Conservation (phyloP, 2,113 vertebrate species). For the Brevimyrus niger region DNA sequence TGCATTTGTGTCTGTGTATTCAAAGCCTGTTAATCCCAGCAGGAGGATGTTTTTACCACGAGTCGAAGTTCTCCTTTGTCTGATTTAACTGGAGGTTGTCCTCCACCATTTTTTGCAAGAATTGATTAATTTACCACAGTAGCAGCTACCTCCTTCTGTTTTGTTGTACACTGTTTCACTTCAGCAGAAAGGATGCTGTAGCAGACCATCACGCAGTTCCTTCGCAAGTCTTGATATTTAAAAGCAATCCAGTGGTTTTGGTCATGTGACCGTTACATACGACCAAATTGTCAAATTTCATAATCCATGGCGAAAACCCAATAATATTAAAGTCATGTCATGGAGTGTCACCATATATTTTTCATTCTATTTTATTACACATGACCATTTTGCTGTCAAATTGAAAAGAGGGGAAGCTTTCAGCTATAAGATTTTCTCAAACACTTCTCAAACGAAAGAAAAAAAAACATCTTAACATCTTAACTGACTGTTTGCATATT, state of each 20-base stretch:
- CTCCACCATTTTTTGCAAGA: not conserved
- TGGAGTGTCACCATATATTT: not conserved
- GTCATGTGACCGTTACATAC: not conserved
- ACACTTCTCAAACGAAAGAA: not conserved
- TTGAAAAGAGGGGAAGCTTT: not conserved
- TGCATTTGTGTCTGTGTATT: not conserved
- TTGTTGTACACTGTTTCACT: not conserved
- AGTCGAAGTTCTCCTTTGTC: not conserved
- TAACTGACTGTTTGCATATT: not conserved
- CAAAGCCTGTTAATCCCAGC: not conserved
- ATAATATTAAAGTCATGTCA: not conserved
- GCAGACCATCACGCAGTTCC: not conserved
- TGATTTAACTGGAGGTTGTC: not conserved
- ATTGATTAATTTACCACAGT: conserved; percentile 2
- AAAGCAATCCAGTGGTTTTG: not conserved
- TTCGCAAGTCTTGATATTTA: not conserved
- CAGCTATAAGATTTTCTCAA: not conserved
- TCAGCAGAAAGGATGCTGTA: not conserved
- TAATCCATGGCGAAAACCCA: not conserved
- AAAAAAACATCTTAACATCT: not conserved
- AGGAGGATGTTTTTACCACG: not conserved
- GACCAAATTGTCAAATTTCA: not conserved
- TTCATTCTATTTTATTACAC: not conserved
- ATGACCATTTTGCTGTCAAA: not conserved
- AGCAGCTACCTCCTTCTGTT: not conserved